phyloP scores from a whole-genome alignment of 2,888 invertebrate species.

The Drosophila multiciliata region DNA sequence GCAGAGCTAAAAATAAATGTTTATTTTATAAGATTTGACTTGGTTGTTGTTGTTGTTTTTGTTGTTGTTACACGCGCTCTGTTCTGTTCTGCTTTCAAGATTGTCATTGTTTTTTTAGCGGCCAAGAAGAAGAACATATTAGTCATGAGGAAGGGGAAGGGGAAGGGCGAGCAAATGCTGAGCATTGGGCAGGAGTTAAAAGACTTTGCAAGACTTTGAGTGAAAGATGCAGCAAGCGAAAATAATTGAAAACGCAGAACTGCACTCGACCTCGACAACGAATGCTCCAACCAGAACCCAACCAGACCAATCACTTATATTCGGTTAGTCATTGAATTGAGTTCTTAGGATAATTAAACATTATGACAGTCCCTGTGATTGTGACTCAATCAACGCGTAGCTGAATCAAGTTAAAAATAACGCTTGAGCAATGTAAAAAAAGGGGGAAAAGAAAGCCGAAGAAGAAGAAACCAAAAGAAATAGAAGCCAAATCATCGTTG shows the following conservation, averaged over 20 bases:
- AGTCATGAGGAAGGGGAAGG: neutral
- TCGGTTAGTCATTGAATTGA: neutral
- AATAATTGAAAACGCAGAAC: neutral
- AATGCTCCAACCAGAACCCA: slow-evolving; percentile 1
- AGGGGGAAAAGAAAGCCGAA: neutral
- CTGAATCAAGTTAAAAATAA: neutral
- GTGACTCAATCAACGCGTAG: neutral
- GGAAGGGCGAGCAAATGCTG: neutral
- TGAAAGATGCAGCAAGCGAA: neutral
- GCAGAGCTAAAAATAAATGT: slow-evolving; percentile 74
- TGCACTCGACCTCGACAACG: slow-evolving; percentile 49
- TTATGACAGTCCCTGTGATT: neutral
- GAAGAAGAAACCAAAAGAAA: neutral
- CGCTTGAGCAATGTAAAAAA: neutral
- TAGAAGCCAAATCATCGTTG: neutral
- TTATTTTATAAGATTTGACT: slow-evolving; percentile 72
- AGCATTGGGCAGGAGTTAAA: neutral
- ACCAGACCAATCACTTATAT: neutral
- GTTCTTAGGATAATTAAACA: neutral
- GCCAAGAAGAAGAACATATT: neutral
- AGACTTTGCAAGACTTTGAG: neutral
- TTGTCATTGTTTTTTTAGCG: slow-evolving; percentile 48
- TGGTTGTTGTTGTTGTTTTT: slow-evolving; percentile 23
- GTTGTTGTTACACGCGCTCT: slow-evolving; percentile 31
- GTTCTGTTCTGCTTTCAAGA: slow-evolving; percentile 34